A percentile compares a stretch with the other conserved stretches of the same genome.
Conservation (phyloP, 2,113 vertebrate genomes). For the Rhinopomastus cyanomelas region DNA sequence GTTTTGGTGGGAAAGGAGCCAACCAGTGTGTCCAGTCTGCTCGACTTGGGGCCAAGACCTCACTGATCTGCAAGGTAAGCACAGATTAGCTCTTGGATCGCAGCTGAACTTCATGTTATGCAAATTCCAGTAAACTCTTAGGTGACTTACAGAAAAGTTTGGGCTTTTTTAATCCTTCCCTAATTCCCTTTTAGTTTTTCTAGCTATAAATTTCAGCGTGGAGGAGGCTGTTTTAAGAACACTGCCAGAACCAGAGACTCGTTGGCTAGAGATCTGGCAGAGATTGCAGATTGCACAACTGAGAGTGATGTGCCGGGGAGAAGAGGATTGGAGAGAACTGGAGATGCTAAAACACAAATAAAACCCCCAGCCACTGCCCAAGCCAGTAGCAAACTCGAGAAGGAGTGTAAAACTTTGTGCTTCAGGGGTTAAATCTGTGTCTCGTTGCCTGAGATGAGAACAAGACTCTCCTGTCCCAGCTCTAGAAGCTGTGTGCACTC, state of each 20-base stretch:
- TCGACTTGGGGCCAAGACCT: constrained; percentile 87
- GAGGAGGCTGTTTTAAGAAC: constrained; percentile 21
- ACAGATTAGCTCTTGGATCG: not conserved
- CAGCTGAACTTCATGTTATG: not conserved
- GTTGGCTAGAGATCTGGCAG: constrained; percentile 21
- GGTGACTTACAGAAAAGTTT: not conserved
- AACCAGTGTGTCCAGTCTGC: constrained; percentile 96
- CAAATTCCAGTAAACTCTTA: not conserved
- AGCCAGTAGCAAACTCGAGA: not conserved
- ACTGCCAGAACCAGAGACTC: constrained; percentile 35
- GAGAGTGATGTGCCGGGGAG: not conserved
- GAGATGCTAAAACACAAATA: too few relatives aligned
- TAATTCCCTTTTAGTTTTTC: constrained; percentile 15
- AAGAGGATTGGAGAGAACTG: not conserved
- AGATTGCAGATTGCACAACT: constrained; percentile 13
- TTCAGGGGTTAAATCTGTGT: not conserved
- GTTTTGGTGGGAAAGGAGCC: constrained; percentile 97
- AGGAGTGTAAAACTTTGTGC: not conserved
- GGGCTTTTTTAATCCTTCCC: not conserved
- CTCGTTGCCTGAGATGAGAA: not conserved
- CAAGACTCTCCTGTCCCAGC: not conserved
- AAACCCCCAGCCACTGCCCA: not conserved
- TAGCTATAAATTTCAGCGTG: constrained; percentile 10
- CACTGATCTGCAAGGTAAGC: constrained; percentile 93
- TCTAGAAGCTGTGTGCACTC: not conserved